Percentiles rank a stretch among this genome's conserved stretches.
Conservation (phyloP, 2,888 invertebrate species). For the Archips crataeganus region DNA sequence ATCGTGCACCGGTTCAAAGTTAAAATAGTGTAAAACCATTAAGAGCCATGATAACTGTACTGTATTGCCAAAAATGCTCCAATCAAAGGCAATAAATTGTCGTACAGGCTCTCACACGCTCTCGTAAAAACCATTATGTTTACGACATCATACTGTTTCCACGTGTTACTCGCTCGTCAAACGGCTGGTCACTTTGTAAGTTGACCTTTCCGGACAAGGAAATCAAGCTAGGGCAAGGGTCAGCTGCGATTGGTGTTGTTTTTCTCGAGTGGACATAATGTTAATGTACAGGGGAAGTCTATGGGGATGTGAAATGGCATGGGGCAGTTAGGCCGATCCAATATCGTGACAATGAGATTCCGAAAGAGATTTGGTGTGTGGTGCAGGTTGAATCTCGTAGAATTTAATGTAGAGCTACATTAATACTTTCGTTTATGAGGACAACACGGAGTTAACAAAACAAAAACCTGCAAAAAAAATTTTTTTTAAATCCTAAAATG, state of each 20-base stretch:
- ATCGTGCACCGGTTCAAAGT: no score
- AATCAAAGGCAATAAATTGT: constrained; percentile 42
- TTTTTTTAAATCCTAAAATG: no score
- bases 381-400: not conserved
- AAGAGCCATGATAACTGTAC: not conserved
- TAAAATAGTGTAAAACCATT: not conserved
- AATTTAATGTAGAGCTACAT: not conserved
- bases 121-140: constrained; percentile 47
- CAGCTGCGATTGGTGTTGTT: constrained; percentile 14
- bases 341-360: constrained; percentile 26
- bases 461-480: no score
- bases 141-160: constrained; percentile 45
- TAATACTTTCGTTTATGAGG: not conserved
- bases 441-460: no score
- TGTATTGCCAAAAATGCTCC: constrained; percentile 20
- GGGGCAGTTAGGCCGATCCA: constrained; percentile 21
- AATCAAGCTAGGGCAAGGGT: not conserved
- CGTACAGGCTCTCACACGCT: constrained; percentile 31
- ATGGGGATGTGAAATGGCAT: constrained; percentile 25
- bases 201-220: constrained; percentile 22
- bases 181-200: constrained; percentile 29
- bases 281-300: constrained; percentile 21
- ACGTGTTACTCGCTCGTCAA: constrained; percentile 46
- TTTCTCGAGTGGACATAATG: constrained; percentile 21
- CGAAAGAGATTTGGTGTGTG: not conserved